Conservation (phyloP, 2,888 invertebrate genomes). For the Watsonalla binaria region DNA sequence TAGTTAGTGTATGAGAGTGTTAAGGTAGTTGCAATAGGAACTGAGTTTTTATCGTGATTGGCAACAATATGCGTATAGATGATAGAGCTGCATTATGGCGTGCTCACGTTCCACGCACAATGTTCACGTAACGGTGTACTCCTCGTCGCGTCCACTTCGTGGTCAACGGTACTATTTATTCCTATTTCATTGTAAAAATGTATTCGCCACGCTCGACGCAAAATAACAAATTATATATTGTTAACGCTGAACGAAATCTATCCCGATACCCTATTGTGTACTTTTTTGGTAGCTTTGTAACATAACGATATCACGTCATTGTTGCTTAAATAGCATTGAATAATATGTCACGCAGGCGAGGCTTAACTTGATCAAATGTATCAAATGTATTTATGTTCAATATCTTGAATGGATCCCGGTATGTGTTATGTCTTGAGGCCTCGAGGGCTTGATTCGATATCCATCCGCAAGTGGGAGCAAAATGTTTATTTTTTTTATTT, state of each 20-base stretch:
- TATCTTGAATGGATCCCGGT: no score
- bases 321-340: conserved; percentile 25
- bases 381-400: no score
- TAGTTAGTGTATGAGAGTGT: background rate
- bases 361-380: no score
- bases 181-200: conserved; percentile 55
- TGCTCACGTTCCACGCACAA: conserved; percentile 61
- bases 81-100: conserved; percentile 43
- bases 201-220: conserved; percentile 38
- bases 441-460: no score
- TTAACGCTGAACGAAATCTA: conserved; percentile 41
- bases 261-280: conserved; percentile 33
- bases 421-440: no score
- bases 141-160: conserved; percentile 41
- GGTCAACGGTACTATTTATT: conserved; percentile 57
- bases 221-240: conserved; percentile 54
- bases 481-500: no score
- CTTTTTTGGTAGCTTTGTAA: conserved; percentile 35
- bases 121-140: conserved; percentile 54
- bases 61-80: conserved; percentile 45
- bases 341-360: conserved; percentile 4
- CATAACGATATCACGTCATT: conserved; percentile 33
- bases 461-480: no score
- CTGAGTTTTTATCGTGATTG: conserved; percentile 20
- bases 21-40: conserved; percentile 1